These are phyloP conservation scores for Holothuria leucospilota DNA, from an alignment of 53 echinoderm and acorn worm genomes.

Conservation along the genomic window DNA sequence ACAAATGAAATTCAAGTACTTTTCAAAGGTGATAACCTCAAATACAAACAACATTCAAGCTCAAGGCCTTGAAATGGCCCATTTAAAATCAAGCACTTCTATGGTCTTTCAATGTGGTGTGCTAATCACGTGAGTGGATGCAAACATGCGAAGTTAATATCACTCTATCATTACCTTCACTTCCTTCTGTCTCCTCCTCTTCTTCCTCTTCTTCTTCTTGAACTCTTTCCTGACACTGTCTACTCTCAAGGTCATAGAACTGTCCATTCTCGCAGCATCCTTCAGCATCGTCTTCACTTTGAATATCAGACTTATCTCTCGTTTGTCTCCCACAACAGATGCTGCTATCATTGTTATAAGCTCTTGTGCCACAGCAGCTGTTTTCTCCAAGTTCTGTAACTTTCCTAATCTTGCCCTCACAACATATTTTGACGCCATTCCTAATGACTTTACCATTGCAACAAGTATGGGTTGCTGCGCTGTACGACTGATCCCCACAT, in stretches of 20 bases:
- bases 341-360: conserved; percentile 44
- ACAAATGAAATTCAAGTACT: too few relatives aligned
- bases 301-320: neutral
- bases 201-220: too few relatives aligned
- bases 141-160: too few relatives aligned
- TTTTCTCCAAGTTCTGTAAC: conserved; percentile 8
- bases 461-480: conserved; percentile 2
- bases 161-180: neutral
- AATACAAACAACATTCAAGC: too few relatives aligned
- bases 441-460: neutral
- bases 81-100: too few relatives aligned
- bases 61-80: too few relatives aligned
- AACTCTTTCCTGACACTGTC: neutral
- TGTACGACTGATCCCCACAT: conserved; percentile 3
- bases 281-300: neutral
- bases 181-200: too few relatives aligned
- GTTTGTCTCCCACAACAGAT: conserved; percentile 57
- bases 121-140: too few relatives aligned
- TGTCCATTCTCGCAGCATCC: conserved; percentile 7
- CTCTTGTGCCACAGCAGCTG: conserved; percentile 40
- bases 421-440: conserved; percentile 10
- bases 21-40: too few relatives aligned
- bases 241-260: neutral
- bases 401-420: neutral
- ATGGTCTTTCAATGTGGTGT: too few relatives aligned